Conservation (phyloP, 2,888 invertebrate genomes). For the Choristoneura rosaceana region DNA sequence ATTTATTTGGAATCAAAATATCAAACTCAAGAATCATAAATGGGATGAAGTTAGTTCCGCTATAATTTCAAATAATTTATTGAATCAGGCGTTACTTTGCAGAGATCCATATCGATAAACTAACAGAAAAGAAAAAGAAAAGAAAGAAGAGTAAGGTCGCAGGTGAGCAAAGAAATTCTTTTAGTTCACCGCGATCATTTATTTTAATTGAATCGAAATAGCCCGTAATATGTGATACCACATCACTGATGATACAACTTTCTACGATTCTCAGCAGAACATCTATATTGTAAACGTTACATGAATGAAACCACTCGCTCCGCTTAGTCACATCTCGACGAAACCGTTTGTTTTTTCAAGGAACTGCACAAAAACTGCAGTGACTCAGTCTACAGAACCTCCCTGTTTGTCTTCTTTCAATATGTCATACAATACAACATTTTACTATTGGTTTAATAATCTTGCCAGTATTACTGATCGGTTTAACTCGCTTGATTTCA, state of each 20-base stretch:
- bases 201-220: constrained; percentile 19
- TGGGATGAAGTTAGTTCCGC: constrained; percentile 3
- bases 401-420: constrained; percentile 23
- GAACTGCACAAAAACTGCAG: constrained; percentile 59
- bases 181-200: not conserved
- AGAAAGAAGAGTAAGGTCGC: too few relatives aligned
- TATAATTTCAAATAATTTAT: not conserved
- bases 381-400: constrained; percentile 57
- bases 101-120: too few relatives aligned
- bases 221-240: constrained; percentile 46
- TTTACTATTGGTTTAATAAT: not conserved
- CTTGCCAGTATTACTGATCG: not conserved
- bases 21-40: not conserved
- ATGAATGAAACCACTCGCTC: constrained; percentile 74
- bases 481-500: not conserved
- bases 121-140: too few relatives aligned
- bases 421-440: not conserved
- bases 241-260: constrained; percentile 52
- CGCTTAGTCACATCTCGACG: constrained; percentile 68
- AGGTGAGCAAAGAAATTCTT: too few relatives aligned
- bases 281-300: constrained; percentile 46
- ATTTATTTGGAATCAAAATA: not conserved
- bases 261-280: constrained; percentile 45
- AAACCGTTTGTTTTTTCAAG: constrained; percentile 60
- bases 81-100: too few relatives aligned